Evolutionary conservation across 2,113 vertebrate species (phyloP), one percentile per base, ranked within the genome.

Genomic region (Cairina moschata): DNA sequence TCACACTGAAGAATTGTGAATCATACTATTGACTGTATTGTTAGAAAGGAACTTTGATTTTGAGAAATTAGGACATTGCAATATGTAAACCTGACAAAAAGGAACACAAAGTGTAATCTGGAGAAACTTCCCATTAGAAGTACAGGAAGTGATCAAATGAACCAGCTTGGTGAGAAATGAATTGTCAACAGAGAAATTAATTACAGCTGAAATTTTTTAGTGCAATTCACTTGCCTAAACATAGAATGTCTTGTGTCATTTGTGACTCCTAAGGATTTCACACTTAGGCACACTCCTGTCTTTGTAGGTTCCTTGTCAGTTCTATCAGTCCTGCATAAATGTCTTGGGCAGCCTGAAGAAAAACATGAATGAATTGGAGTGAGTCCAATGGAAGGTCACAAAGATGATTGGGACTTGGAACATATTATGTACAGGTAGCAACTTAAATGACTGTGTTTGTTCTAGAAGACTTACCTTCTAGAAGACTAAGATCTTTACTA

Each of bases 261-360:
- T 88, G 67, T 80, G 40, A 40, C 31, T 75, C 17, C 8, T 42
- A 31, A 71, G 8, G 21, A 68, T 83, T 88, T 77, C 68, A 71
- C 10, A 28, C 34, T 21, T 48, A 17, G 14, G 26, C 28, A 66
- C 8, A 78, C 28, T 18, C 31, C 38, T 80, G 11, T 69, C 4
- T 3, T 20, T 85, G 1, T 9, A 65, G 9, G 7, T 73, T 12
- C 7, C 26, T 79, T 60, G 8, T 72, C 42, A 36, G 17, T 17
- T 40, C 29, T 48, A 3, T 77, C 12, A 80, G 15, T 68, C n/a
- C 10, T 46, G 14, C 0, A 1, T 25, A 38, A 0, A 2, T 26
- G 0, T 14, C 34, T 91, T 60, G 11, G 46, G 34, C 32, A 66
- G 52, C 44, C 16, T 72, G 42, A 83, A 86, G 25, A 1, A 88